Evolutionary conservation across 92 coral and sea anemone genomes (phyloP).

Genomic region (Phenganax subtilis): DNA sequence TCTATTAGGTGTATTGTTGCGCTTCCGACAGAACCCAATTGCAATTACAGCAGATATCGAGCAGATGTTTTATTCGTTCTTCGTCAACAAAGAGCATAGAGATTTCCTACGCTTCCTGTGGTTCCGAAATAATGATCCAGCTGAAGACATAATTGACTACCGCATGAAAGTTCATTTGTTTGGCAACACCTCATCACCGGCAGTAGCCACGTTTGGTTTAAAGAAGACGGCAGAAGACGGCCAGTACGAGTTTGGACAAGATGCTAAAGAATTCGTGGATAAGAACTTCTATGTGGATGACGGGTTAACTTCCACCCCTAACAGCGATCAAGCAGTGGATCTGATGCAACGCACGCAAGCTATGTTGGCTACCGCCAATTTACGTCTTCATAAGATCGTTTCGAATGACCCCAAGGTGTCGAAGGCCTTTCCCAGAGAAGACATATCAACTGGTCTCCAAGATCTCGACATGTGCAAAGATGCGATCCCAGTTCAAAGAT

Average conservation of each 20-base stretch:
- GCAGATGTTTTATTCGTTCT: slow-evolving; percentile 52
- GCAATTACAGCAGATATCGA: slow-evolving; percentile 50
- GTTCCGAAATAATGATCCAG: slow-evolving; percentile 43
- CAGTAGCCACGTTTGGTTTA: no score
- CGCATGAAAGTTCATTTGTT: slow-evolving; percentile 40
- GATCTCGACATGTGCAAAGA: slow-evolving; percentile 45
- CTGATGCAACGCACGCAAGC: slow-evolving; percentile 50
- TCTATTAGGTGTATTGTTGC: slow-evolving; percentile 47
- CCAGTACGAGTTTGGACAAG: no score
- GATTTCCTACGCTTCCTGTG: slow-evolving; percentile 53
- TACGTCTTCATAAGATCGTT: slow-evolving; percentile 58
- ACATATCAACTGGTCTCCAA: slow-evolving; percentile 49
- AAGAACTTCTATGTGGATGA: no score
- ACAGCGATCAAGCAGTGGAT: slow-evolving; percentile 48
- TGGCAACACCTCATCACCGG: no score
- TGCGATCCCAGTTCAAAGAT: slow-evolving; percentile 50
- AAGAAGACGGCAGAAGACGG: background rate
- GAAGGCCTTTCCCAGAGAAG: slow-evolving; percentile 46
- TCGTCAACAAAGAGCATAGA: slow-evolving; percentile 33
- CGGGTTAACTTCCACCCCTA: background rate
- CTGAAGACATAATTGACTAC: slow-evolving; percentile 27
- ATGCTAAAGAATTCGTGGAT: no score
- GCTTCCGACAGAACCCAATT: slow-evolving; percentile 49
- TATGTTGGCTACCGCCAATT: slow-evolving; percentile 55
- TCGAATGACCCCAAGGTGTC: slow-evolving; percentile 51